A percentile compares a stretch with the other conserved stretches of the same genome.
Evolutionary conservation across 2,797 vertebrate species (phyloP).

Genomic region (Lithobates pipiens): DNA sequence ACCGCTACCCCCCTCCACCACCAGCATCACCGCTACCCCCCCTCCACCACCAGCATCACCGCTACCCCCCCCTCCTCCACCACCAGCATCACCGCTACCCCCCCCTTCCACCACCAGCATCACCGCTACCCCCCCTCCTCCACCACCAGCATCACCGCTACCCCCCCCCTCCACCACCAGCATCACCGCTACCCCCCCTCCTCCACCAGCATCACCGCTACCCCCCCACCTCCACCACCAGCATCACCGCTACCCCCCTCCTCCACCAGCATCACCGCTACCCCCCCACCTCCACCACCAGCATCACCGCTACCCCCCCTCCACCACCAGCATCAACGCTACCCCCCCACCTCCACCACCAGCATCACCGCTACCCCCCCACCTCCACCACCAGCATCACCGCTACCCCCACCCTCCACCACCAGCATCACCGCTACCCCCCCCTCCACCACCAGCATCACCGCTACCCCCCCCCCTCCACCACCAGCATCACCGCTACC

Average conservation of each 20-base stretch:
- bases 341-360: slow-evolving; percentile 86
- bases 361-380: slow-evolving; percentile 69
- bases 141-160: slow-evolving; percentile 77
- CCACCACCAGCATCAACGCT: slow-evolving; percentile 79
- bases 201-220: slow-evolving; percentile 76
- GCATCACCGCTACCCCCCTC: slow-evolving; percentile 68
- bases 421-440: slow-evolving; percentile 75
- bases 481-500: slow-evolving; percentile 76
- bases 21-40: slow-evolving; percentile 74
- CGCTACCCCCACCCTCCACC: slow-evolving; percentile 80
- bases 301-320: slow-evolving; percentile 68
- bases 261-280: slow-evolving; percentile 76
- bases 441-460: slow-evolving; percentile 80
- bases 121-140: slow-evolving; percentile 78
- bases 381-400: slow-evolving; percentile 80
- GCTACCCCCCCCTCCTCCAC: slow-evolving; percentile 80
- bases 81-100: slow-evolving; percentile 76
- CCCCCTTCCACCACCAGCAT: slow-evolving; percentile 82
- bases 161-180: slow-evolving; percentile 84
- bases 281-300: slow-evolving; percentile 86
- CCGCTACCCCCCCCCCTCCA: slow-evolving; percentile 79
- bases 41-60: slow-evolving; percentile 79
- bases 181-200: slow-evolving; percentile 69
- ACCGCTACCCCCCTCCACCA: slow-evolving; percentile 80
- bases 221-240: slow-evolving; percentile 86